Base-by-base conservation (phyloP, 2,113 vertebrate species). In the Pogonocichla stellata region DNA sequence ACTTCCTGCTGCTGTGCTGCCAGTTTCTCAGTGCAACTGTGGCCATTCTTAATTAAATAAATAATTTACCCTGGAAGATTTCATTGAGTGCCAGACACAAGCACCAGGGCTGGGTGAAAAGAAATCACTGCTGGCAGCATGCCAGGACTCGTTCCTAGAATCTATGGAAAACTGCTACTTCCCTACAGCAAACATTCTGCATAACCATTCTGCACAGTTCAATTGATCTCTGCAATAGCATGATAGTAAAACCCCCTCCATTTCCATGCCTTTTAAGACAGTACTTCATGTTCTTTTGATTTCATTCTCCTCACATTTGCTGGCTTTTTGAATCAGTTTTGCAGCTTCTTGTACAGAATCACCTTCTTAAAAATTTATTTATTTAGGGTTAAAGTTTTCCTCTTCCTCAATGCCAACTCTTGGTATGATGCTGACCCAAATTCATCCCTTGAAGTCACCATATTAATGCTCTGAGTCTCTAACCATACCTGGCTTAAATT, bases 41-140 rank as follows among this genome's bases (percentile, higher is more conserved):
- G 81, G 88, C 74, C 40, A 2, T 24, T 53, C 58, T 78, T 72
- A 82, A 86, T 80, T 86, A 95, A 96, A 95, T 94, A 96, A 95
- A 95, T 96, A 95, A 96, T 95, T 75, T 65, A 36, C 62, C 58
- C 71, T 75, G 79, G 71, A 95, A 92, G 88, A 80, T 33, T 89
- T 94, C 58, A 65, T 42, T 93, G 85, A 90, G 45, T 58, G 79
- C 85, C 78, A 96, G 79, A 87, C 88, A 88, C 74, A 82, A 91
- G 88, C 85, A 94, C 48, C 19, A 3, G 38, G 53, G n/a, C 54
- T 88, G 92, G 74, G 79, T 82, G 92, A 90, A 93, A 96, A 95
- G 58, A 95, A 96, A 96, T 94, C 95, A 72, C 79, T 69, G 62
- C 45, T 4, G 5, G 85, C 65, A 0, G 79, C 17, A 10, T 36